These are phyloP conservation scores for Rhea americana DNA, from an alignment of 2,113 vertebrate genomes.

Conservation along the genomic window DNA sequence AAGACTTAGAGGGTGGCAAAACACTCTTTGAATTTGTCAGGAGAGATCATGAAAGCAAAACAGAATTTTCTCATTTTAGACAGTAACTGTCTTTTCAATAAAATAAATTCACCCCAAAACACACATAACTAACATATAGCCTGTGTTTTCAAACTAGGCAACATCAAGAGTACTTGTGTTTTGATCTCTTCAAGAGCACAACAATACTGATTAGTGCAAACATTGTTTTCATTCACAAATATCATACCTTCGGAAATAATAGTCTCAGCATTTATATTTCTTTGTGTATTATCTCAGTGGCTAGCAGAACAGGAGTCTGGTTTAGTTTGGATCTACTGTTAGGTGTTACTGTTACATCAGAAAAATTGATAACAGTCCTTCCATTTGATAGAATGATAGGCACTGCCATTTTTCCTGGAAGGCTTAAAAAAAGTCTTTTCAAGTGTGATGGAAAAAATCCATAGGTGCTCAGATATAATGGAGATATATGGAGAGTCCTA, in stretches of 20 bases:
- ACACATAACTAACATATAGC: neutral
- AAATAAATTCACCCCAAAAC: neutral
- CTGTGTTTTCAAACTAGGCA: neutral
- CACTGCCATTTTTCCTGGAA: neutral
- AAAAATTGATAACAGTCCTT: neutral
- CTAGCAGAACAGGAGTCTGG: neutral
- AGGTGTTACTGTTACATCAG: fast-evolving
- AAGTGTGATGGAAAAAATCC: neutral
- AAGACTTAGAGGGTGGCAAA: neutral
- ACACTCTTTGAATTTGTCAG: neutral
- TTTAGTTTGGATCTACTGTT: neutral
- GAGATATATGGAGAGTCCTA: neutral
- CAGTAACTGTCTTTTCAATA: neutral
- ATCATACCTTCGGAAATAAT: neutral
- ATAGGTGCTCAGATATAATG: neutral
- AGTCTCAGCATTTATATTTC: neutral
- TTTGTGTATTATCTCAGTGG: neutral
- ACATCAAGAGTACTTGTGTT: neutral
- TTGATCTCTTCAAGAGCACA: neutral
- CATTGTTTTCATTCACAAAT: neutral
- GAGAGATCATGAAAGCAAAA: neutral
- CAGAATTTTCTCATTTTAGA: neutral
- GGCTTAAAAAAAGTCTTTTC: neutral
- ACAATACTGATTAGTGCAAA: neutral
- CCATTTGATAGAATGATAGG: neutral